These are phyloP conservation scores for Centruroides sculpturatus DNA, from an alignment of 1,140 invertebrate genomes.

Conservation along the genomic window DNA sequence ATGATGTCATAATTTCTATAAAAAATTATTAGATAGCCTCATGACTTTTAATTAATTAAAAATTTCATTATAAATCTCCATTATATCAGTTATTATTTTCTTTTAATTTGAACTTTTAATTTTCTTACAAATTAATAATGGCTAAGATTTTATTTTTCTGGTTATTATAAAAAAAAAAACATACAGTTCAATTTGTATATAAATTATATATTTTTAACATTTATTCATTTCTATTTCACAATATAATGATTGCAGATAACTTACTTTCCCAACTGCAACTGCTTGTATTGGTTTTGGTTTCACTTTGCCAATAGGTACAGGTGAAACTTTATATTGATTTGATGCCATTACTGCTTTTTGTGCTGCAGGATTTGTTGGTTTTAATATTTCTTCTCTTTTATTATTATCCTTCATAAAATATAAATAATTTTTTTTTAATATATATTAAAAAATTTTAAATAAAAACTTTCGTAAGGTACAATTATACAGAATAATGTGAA, in stretches of 20 bases:
- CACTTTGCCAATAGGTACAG: conserved; percentile 39
- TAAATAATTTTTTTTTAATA: conserved; percentile 1
- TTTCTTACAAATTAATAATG: no score
- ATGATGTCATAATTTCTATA: no score
- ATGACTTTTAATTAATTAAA: no score
- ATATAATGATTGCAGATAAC: not conserved
- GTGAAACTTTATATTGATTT: conserved; percentile 46
- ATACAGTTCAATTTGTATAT: not conserved
- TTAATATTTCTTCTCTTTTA: conserved; percentile 51
- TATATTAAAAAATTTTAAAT: no score
- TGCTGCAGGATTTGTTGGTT: conserved; percentile 51
- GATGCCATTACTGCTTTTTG: conserved; percentile 43
- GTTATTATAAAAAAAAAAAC: no score
- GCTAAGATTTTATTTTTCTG: no score
- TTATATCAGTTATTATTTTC: no score
- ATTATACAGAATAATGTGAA: no score
- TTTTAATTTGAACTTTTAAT: no score
- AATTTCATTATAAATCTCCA: no score
- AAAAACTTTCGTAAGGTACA: no score
- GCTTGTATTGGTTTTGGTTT: conserved; percentile 32
- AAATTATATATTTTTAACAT: not conserved
- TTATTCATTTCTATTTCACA: not conserved
- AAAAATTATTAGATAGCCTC: no score
- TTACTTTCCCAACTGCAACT: conserved; percentile 25
- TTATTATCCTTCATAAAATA: conserved; percentile 33